A percentile compares a stretch with the other conserved stretches of the same genome.
These are phyloP conservation scores for Drosophila antonietae DNA, from an alignment of 2,888 invertebrate genomes.

Conservation along the genomic window DNA sequence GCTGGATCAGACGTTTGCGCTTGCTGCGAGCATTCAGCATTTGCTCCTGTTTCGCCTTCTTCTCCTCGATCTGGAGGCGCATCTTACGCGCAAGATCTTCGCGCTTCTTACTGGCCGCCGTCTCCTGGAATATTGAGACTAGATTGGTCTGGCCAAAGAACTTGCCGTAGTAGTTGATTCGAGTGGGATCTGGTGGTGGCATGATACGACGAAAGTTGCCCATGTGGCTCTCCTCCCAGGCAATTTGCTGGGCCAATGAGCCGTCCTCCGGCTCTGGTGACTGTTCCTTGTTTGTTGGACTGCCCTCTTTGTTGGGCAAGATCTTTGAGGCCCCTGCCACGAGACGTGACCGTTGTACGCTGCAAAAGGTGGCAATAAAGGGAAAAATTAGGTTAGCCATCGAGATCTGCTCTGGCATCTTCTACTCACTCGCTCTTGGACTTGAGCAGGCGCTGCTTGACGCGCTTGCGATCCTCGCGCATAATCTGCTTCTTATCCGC, in stretches of 20 bases:
- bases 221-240: constrained; percentile 91
- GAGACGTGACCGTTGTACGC: constrained; percentile 25
- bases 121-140: constrained; percentile 88
- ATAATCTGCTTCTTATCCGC: constrained; percentile 89
- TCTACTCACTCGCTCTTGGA: constrained; percentile 80
- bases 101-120: constrained; percentile 91
- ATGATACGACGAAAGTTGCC: constrained; percentile 90
- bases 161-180: constrained; percentile 87
- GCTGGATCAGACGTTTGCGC: constrained; percentile 82
- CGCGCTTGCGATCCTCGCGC: constrained; percentile 90
- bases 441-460: constrained; percentile 89
- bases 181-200: constrained; percentile 86
- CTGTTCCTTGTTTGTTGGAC: constrained; percentile 1
- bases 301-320: background rate
- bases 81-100: constrained; percentile 90
- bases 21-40: constrained; percentile 48
- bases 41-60: constrained; percentile 73
- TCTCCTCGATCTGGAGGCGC: constrained; percentile 87
- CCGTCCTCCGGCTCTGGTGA: constrained; percentile 70
- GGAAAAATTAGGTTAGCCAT: background rate
- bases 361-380: background rate
- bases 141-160: constrained; percentile 90
- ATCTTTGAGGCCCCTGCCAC: constrained; percentile 18
- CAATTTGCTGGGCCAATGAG: constrained; percentile 87
- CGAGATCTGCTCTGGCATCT: background rate